These are phyloP conservation scores for Pangasius sanitwongsei DNA, from an alignment of 2,797 vertebrate species.

Conservation along the genomic window DNA sequence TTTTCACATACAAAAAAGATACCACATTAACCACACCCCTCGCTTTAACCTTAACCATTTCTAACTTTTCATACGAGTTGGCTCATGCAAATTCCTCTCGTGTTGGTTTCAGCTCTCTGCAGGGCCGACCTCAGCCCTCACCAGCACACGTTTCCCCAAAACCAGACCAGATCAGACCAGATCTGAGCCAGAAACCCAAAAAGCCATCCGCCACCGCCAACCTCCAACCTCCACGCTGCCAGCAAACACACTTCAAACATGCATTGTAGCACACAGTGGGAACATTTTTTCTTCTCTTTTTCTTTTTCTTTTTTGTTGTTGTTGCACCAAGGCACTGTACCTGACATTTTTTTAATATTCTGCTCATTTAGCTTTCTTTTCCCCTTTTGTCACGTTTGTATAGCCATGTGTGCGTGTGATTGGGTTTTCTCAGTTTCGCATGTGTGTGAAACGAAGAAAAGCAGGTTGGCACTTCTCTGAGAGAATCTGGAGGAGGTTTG, in stretches of 20 bases:
- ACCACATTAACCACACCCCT: constrained; percentile 32
- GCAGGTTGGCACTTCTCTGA: constrained; percentile 11
- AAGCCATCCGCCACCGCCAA: constrained; percentile 56
- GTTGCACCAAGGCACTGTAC: not conserved
- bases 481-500: constrained; percentile 23
- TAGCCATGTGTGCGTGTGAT: constrained; percentile 17
- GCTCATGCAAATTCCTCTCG: constrained; percentile 27
- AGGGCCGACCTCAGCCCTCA: constrained; percentile 56
- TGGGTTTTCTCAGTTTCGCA: constrained; percentile 49
- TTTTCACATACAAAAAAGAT: not conserved
- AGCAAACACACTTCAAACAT: constrained; percentile 56
- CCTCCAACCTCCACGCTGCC: constrained; percentile 64
- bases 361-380: constrained; percentile 29
- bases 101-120: constrained; percentile 45
- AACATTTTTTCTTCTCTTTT: constrained; percentile 2
- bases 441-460: constrained; percentile 41
- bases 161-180: constrained; percentile 61
- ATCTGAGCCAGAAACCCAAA: constrained; percentile 73
- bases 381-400: constrained; percentile 10
- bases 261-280: constrained; percentile 16
- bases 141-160: constrained; percentile 53
- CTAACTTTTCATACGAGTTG: constrained; percentile 9
- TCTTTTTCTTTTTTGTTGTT: not conserved
- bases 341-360: not conserved
- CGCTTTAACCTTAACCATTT: constrained; percentile 26